Conservation (phyloP, 2,888 invertebrate genomes). For the Antitype chi region DNA sequence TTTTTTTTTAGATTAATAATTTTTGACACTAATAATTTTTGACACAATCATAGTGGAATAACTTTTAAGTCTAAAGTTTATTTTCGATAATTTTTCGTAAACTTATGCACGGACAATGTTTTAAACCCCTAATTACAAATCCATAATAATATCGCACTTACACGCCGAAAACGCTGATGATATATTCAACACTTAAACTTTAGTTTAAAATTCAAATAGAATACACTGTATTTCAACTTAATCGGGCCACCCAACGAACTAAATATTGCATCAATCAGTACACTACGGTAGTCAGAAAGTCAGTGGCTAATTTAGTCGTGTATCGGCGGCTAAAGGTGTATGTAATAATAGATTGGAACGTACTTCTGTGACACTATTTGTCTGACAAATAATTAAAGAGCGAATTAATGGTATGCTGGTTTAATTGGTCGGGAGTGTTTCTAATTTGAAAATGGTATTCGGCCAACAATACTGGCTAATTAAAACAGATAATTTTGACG, state of each 20-base stretch:
- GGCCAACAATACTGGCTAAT: background rate
- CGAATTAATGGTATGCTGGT: constrained; percentile 18
- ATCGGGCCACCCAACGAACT: constrained; percentile 2
- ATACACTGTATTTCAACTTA: constrained; percentile 41
- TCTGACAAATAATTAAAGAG: constrained; percentile 27
- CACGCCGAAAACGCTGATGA: constrained; percentile 1
- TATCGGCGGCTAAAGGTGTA: constrained; percentile 42
- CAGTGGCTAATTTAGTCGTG: constrained; percentile 40
- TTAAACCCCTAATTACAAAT: background rate
- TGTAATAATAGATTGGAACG: constrained; percentile 45
- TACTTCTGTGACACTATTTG: constrained; percentile 33
- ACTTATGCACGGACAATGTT: too few relatives aligned
- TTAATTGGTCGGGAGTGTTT: constrained; percentile 45
- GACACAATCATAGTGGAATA: too few relatives aligned
- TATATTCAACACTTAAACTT: background rate
- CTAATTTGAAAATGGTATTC: constrained; percentile 11
- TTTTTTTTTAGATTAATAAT: too few relatives aligned
- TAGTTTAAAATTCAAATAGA: background rate
- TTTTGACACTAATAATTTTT: too few relatives aligned
- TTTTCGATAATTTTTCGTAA: too few relatives aligned
- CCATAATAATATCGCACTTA: constrained; percentile 16
- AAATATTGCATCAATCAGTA: constrained; percentile 15
- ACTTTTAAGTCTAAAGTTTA: too few relatives aligned
- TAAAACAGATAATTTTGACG: background rate
- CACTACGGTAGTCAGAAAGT: constrained; percentile 15